Base-by-base conservation (phyloP, 2,888 invertebrate genomes). In the Athalia cordata region DNA sequence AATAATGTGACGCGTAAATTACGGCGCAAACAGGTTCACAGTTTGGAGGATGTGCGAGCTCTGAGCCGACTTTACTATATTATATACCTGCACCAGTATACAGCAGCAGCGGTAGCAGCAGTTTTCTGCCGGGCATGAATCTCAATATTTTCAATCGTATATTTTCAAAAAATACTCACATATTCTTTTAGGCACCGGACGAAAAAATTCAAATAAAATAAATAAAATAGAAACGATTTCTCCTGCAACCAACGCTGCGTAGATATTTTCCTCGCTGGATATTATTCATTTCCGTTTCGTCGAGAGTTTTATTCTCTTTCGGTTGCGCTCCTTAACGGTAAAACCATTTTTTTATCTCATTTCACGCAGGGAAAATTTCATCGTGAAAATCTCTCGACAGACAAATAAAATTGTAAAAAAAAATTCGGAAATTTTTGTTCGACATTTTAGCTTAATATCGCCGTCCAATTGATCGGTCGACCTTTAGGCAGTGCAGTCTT, bases 1-100 rank as follows among this genome's bases (percentile, higher is more conserved):
- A 84, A 83, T 83, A 83, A 80, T 81, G 75, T 65, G 45, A 79
- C 77, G 76, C 80, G 80, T 81, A 82, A 84, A 82, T 84, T 82
- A 82, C 77, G 61, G 75, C 79, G 72, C 74, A 77, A 77, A 80
- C 79, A 80, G 77, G 79, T 81, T 81, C 78, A 78, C 81, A 81
- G 81, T 79, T 77, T 78, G 68, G 70, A 15, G 79, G 78, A 64
- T 29, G 29, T 29, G 29, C 29, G 29, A 29, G 29, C 29, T 29
- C 29, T 29, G 29, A 82, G 83, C 83, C 55, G 55, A 11, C 55
- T 55, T 8, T 55, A 29, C 29, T 29, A 29, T 29, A 29, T 29
- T 29, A 29, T 29, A 29, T 29, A 29, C 29, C 29, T 29, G 29
- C 29, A 29, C 29, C 29, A 29, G 29, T 29, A 29, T 29, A 29